phyloP scores from a whole-genome alignment of 1,140 invertebrate species.

The Drosophila guanche region DNA sequence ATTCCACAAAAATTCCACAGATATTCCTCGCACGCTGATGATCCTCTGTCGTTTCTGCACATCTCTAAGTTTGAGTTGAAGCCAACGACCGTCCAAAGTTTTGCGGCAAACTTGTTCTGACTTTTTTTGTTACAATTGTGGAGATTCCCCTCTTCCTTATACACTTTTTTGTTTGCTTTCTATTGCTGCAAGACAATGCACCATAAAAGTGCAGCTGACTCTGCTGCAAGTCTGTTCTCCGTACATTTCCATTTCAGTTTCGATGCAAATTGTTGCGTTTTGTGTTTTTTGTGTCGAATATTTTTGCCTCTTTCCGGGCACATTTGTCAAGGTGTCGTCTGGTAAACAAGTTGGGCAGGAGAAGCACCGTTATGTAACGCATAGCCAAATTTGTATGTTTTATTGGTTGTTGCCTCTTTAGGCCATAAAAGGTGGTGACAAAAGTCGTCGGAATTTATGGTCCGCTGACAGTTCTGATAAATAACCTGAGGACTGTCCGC shows the following conservation, averaged over 20 bases:
- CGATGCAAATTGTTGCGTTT: slow-evolving; percentile 47
- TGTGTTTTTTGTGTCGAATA: slow-evolving; percentile 45
- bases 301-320: slow-evolving; percentile 65
- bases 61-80: slow-evolving; percentile 29
- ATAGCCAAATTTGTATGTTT: slow-evolving; percentile 63
- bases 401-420: slow-evolving; percentile 45
- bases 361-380: slow-evolving; percentile 60
- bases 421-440: slow-evolving; percentile 65
- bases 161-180: slow-evolving; percentile 20
- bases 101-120: slow-evolving; percentile 59
- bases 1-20: not conserved
- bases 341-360: slow-evolving; percentile 61
- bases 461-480: slow-evolving; percentile 68
- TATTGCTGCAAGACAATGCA: slow-evolving; percentile 60
- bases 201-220: slow-evolving; percentile 55
- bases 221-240: slow-evolving; percentile 23
- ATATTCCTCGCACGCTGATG: not conserved
- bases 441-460: slow-evolving; percentile 48
- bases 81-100: slow-evolving; percentile 63
- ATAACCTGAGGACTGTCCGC: slow-evolving; percentile 42
- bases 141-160: slow-evolving; percentile 36
- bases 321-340: slow-evolving; percentile 72
- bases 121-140: slow-evolving; percentile 62
- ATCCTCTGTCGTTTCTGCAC: not conserved
- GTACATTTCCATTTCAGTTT: slow-evolving; percentile 50